Conservation (phyloP, 2,113 vertebrate genomes). For the Myiopsitta monachus region DNA sequence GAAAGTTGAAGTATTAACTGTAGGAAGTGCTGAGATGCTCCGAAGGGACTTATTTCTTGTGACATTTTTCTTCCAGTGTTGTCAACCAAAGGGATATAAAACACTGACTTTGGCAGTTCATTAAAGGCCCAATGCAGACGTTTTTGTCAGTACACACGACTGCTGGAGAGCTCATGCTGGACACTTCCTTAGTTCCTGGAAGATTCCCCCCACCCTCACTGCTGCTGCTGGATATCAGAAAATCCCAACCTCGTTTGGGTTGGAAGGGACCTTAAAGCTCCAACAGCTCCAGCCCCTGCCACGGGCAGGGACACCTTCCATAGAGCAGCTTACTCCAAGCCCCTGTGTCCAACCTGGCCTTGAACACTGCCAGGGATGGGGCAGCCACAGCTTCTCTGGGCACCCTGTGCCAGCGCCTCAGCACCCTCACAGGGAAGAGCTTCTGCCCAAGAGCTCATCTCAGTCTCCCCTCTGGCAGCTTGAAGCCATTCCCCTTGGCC, state of each 20-base stretch:
- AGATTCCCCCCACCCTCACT: neutral
- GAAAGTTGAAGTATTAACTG: neutral
- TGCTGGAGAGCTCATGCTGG: neutral
- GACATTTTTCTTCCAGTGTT: neutral
- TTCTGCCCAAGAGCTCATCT: too few relatives aligned
- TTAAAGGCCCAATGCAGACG: neutral
- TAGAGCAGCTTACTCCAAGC: neutral
- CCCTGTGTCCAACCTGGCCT: too few relatives aligned
- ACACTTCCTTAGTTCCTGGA: neutral
- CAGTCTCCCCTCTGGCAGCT: too few relatives aligned
- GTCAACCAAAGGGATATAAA: neutral
- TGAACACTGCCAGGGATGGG: too few relatives aligned
- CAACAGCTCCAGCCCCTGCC: neutral
- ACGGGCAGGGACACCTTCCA: neutral
- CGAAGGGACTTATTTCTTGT: neutral
- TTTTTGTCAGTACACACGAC: neutral
- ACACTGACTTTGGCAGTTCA: neutral
- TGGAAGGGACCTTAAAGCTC: neutral
- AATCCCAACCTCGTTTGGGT: neutral
- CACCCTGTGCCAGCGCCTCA: too few relatives aligned
- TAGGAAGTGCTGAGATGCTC: neutral
- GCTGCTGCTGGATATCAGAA: neutral
- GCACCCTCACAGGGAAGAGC: too few relatives aligned
- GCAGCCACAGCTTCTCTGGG: too few relatives aligned
- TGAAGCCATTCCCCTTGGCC: too few relatives aligned